Evolutionary conservation across 2,888 invertebrate genomes (phyloP).

Genomic region (Chrysotoxum bicinctum): DNA sequence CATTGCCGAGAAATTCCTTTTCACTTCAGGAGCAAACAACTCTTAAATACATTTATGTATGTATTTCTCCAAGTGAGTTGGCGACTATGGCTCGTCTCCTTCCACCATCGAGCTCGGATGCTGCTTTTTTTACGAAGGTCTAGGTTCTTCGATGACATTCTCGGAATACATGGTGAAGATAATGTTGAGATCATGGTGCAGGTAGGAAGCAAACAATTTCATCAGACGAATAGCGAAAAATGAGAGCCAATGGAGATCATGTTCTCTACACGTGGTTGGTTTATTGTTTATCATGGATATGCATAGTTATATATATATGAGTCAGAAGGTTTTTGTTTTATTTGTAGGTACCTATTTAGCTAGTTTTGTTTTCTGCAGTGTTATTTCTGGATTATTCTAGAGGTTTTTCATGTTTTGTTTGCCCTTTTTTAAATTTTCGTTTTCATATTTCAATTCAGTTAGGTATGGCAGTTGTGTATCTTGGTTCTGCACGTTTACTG

Average conservation of each 20-base stretch:
- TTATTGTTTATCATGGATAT: background rate
- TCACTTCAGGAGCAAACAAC: slow-evolving; percentile 34
- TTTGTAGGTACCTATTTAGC: background rate
- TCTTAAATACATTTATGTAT: background rate
- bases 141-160: slow-evolving; percentile 3
- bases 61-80: slow-evolving; percentile 1
- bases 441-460: background rate
- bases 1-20: slow-evolving; percentile 52
- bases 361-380: background rate
- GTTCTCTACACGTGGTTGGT: background rate
- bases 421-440: background rate
- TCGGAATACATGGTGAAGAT: background rate
- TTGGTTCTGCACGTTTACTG: background rate
- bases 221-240: slow-evolving; percentile 50
- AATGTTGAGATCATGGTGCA: slow-evolving; percentile 23
- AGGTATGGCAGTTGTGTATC: background rate
- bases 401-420: background rate
- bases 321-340: background rate
- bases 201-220: slow-evolving; percentile 45
- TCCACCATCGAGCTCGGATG: background rate
- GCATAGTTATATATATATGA: background rate
- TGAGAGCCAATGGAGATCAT: slow-evolving; percentile 33
- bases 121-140: slow-evolving; percentile 4
- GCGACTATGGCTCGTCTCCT: background rate
- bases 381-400: background rate